These are phyloP conservation scores for Coelopa frigida DNA, from an alignment of 1,140 invertebrate genomes.

Conservation along the genomic window DNA sequence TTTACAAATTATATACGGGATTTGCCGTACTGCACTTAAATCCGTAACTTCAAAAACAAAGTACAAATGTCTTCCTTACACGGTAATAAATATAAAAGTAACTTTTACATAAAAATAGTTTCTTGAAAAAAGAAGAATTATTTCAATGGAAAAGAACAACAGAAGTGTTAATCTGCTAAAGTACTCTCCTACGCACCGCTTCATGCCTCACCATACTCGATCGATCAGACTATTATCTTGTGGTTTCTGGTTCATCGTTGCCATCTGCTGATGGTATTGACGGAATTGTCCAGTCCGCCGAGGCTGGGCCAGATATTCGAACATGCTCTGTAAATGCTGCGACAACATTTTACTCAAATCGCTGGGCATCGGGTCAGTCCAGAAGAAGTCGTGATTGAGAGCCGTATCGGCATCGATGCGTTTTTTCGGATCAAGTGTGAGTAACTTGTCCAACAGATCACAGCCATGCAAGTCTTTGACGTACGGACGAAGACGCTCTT, in stretches of 20 bases:
- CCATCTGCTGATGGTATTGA: slow-evolving; percentile 56
- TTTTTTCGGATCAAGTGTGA: slow-evolving; percentile 87
- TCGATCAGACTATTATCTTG: slow-evolving; percentile 45
- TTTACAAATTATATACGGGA: too few species aligned
- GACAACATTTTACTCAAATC: slow-evolving; percentile 89
- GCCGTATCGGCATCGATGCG: slow-evolving; percentile 87
- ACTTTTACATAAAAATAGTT: too few species aligned
- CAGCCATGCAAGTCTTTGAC: slow-evolving; percentile 89
- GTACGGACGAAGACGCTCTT: slow-evolving; percentile 84
- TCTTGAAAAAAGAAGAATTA: too few species aligned
- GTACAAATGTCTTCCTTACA: too few species aligned
- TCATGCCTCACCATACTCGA: slow-evolving; percentile 39
- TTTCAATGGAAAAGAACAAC: too few species aligned
- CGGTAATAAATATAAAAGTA: too few species aligned
- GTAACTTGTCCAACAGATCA: slow-evolving; percentile 86
- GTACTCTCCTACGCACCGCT: too few species aligned
- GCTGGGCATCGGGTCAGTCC: slow-evolving; percentile 92
- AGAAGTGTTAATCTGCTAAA: too few species aligned
- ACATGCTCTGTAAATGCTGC: slow-evolving; percentile 92
- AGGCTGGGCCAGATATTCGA: slow-evolving; percentile 87
- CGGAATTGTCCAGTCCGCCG: slow-evolving; percentile 61
- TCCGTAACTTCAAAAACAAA: too few species aligned
- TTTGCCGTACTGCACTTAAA: too few species aligned
- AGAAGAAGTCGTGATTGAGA: slow-evolving; percentile 97
- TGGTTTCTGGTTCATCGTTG: slow-evolving; percentile 38